Evolutionary conservation across 2,113 vertebrate genomes (phyloP), one percentile per base, ranked within the genome.

Genomic region (Amphiprion percula): DNA sequence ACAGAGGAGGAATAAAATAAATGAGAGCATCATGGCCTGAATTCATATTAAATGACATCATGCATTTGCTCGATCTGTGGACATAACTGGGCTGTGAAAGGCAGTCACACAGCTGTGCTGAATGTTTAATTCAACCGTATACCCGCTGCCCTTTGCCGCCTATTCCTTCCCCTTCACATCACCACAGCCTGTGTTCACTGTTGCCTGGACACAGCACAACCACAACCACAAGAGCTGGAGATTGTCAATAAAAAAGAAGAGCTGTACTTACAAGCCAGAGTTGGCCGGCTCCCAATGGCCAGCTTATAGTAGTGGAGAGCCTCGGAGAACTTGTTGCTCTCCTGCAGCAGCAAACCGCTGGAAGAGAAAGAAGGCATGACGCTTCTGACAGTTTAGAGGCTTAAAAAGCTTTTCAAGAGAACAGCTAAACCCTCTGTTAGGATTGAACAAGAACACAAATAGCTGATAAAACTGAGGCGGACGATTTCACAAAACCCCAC

Each of bases 221-320:
- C 82, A 81, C 72, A 74, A 87, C 82, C 86, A 59, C 87, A 82
- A 81, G 76, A 81, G 82, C 90, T 58, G 84, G 66, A 92, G 78
- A 88, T 68, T 79, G 87, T 89, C 89, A 86, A 92, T 87, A 86
- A 92, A 93, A 83, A 83, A 83, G 77, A 77, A 80, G 44, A 84
- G 70, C 83, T 87, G 91, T 96, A 99, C 98, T 97, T 96, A 99
- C 98, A 99, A 91, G 98, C 98, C 89, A 99, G 92, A 41, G 98
- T 99, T 83, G 98, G 98, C 93, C 98, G 96, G 94, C 98, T 99
- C 87, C 97, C 97, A 68, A 99, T 96, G 47, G 98, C 98, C 95
- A 99, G 90, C 90, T 98, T 98, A 88, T 99, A 99, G 93, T 99
- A 99, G 94, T 97, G 97, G 23, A 99, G 93, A 0, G 98, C 98